phyloP scores from a whole-genome alignment of 2,888 invertebrate genomes.

The Argynnis bischoffii region DNA sequence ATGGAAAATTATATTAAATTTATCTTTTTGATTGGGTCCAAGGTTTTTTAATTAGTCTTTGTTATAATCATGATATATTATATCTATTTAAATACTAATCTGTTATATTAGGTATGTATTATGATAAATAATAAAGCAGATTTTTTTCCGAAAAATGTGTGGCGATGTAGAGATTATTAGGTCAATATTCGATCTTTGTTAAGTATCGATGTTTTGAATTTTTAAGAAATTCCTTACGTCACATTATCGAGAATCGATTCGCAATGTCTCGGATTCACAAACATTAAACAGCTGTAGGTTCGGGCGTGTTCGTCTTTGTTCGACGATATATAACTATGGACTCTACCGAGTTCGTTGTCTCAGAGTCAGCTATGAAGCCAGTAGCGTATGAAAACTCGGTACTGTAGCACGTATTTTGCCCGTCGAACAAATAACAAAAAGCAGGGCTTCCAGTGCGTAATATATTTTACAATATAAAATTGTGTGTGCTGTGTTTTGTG shows the following conservation, averaged over 20 bases:
- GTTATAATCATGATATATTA: neutral
- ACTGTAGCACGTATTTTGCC: slow-evolving; percentile 42
- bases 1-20: slow-evolving; percentile 1
- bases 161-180: neutral
- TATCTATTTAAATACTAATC: too few relatives aligned
- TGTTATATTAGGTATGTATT: too few relatives aligned
- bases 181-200: neutral
- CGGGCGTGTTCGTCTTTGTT: slow-evolving; percentile 66
- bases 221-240: slow-evolving; percentile 50
- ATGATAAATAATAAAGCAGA: too few relatives aligned
- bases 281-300: slow-evolving; percentile 77
- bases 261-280: slow-evolving; percentile 64
- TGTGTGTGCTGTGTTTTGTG: slow-evolving; percentile 44
- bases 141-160: too few relatives aligned
- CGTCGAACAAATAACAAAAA: slow-evolving; percentile 47
- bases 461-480: slow-evolving; percentile 44
- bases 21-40: slow-evolving; percentile 16
- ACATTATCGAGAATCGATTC: slow-evolving; percentile 64
- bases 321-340: slow-evolving; percentile 43
- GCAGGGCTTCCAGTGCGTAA: slow-evolving; percentile 45
- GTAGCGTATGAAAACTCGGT: slow-evolving; percentile 50
- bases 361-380: slow-evolving; percentile 47
- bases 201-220: neutral
- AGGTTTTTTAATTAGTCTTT: slow-evolving; percentile 2
- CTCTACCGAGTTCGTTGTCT: slow-evolving; percentile 62